These are phyloP conservation scores for Thymelicus sylvestris DNA, from an alignment of 2,888 invertebrate species.

Conservation along the genomic window DNA sequence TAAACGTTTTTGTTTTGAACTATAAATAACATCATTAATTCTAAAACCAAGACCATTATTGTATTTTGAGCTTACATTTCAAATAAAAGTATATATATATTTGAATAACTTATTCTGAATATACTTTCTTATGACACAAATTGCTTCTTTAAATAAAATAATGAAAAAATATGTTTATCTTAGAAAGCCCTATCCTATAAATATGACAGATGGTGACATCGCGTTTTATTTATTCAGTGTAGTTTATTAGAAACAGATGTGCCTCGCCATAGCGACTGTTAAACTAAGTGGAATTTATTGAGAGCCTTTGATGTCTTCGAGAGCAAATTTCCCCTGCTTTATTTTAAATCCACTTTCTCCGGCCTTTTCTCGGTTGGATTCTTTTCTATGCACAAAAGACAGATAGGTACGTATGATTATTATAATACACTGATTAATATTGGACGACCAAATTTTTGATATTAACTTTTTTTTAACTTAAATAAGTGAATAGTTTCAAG, in stretches of 20 bases:
- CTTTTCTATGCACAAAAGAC: constrained; percentile 17
- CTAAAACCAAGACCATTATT: too few relatives aligned
- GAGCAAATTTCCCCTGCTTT: constrained; percentile 67
- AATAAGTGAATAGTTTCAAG: too few relatives aligned
- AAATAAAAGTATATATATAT: too few relatives aligned
- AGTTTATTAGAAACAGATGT: constrained; percentile 74
- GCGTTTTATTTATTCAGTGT: constrained; percentile 59
- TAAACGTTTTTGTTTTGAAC: too few relatives aligned
- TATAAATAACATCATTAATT: too few relatives aligned
- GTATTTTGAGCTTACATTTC: too few relatives aligned
- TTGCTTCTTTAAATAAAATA: constrained; percentile 4
- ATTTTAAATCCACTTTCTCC: constrained; percentile 52
- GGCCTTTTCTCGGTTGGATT: constrained; percentile 34
- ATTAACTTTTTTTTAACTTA: too few relatives aligned
- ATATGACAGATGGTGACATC: constrained; percentile 58
- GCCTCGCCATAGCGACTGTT: constrained; percentile 59
- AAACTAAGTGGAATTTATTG: constrained; percentile 71
- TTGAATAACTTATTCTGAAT: too few relatives aligned
- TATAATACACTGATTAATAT: background rate
- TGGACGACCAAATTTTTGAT: background rate
- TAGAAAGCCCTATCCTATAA: constrained; percentile 40
- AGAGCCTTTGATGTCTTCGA: constrained; percentile 72
- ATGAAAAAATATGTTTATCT: constrained; percentile 5
- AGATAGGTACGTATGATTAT: background rate
- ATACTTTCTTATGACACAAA: background rate